Conservation (phyloP, 2,113 vertebrate species). For the Emydura subglobosa region DNA sequence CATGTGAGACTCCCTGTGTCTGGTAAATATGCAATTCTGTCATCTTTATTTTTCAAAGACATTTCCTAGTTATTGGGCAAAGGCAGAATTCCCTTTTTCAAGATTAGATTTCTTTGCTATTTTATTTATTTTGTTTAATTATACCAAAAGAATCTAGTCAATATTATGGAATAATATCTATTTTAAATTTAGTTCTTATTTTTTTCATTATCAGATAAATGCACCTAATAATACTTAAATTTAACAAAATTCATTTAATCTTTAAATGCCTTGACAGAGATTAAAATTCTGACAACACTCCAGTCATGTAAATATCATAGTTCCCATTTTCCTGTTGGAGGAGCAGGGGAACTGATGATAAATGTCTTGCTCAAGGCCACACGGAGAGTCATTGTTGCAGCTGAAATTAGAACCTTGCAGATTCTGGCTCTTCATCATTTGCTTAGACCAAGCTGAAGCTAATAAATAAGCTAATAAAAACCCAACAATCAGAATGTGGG, state of each 20-base stretch:
- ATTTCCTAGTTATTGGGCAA: neutral
- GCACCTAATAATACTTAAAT: neutral
- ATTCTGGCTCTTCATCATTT: neutral
- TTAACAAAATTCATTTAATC: neutral
- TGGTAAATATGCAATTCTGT: neutral
- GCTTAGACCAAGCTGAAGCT: neutral
- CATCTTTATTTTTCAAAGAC: neutral
- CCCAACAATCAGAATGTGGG: neutral
- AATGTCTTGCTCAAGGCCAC: neutral
- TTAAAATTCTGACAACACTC: neutral
- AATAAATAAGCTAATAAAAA: neutral
- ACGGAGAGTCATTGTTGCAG: neutral
- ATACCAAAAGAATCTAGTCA: neutral
- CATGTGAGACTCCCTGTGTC: neutral
- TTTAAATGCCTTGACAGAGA: neutral
- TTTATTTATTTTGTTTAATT: neutral
- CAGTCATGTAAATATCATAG: neutral
- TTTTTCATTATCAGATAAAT: neutral
- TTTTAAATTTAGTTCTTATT: neutral
- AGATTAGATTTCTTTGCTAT: neutral
- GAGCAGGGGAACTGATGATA: neutral
- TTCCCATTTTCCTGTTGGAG: neutral
- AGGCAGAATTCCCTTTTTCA: neutral
- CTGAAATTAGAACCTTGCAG: neutral
- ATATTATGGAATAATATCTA: neutral